Evolutionary conservation across 2,113 vertebrate species (phyloP).

Genomic region (Actenoides hombroni): DNA sequence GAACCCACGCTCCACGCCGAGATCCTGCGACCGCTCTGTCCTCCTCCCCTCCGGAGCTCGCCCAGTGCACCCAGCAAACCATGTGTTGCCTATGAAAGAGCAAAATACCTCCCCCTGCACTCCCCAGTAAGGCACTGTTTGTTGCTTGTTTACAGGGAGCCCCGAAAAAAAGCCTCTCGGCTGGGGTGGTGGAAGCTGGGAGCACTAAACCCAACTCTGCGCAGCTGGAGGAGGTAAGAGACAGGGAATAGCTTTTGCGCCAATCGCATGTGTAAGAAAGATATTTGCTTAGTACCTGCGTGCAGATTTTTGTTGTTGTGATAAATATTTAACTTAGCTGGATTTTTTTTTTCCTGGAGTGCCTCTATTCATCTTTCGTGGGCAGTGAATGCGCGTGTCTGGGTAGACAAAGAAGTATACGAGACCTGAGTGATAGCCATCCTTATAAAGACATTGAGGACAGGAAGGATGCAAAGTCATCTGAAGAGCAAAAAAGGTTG

Average conservation of each 20-base stretch:
- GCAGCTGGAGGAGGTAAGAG: conserved; percentile 72
- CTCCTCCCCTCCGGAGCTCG: background rate
- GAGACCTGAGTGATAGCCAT: conserved; percentile 12
- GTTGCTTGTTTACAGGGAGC: conserved; percentile 74
- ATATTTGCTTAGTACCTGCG: conserved; percentile 17
- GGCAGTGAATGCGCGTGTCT: conserved; percentile 48
- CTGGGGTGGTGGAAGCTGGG: conserved; percentile 18
- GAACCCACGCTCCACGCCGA: background rate
- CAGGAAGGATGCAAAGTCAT: conserved; percentile 50
- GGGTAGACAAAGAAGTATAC: conserved; percentile 72
- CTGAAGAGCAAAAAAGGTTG: conserved; percentile 36
- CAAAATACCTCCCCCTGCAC: conserved; percentile 24
- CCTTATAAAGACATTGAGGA: conserved; percentile 34
- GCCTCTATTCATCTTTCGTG: conserved; percentile 45
- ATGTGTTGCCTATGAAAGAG: conserved; percentile 3
- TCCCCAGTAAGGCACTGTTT: conserved; percentile 63
- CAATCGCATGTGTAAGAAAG: background rate
- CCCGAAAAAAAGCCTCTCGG: conserved; percentile 38
- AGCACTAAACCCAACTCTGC: conserved; percentile 3
- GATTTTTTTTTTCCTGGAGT: background rate
- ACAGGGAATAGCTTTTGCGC: background rate
- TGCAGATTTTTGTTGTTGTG: conserved; percentile 33
- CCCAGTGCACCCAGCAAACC: background rate
- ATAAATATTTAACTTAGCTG: conserved; percentile 75
- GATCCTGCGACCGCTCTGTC: background rate